phyloP scores from a whole-genome alignment of 1,140 invertebrate genomes.

The Trichoplusia ni region DNA sequence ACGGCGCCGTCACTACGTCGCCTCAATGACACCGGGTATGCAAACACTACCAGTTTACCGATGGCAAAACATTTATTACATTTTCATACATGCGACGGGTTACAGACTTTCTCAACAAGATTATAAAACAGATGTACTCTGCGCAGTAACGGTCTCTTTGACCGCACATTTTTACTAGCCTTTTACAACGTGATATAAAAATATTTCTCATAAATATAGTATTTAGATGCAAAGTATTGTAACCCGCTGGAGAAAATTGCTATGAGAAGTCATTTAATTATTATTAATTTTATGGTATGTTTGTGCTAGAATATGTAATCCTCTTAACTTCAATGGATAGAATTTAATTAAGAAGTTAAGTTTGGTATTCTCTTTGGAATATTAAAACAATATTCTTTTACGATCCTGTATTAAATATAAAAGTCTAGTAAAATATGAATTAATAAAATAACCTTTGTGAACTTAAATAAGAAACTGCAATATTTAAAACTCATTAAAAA shows the following conservation, averaged over 20 bases:
- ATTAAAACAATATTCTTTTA: too few relatives aligned
- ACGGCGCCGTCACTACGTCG: constrained; percentile 39
- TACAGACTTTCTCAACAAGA: constrained; percentile 41
- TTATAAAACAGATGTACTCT: not conserved
- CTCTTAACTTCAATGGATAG: too few relatives aligned
- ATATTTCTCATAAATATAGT: not conserved
- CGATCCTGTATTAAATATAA: too few relatives aligned
- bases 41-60: constrained; percentile 49
- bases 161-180: not conserved
- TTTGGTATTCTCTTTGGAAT: too few relatives aligned
- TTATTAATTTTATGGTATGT: not conserved
- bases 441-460: too few relatives aligned
- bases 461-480: too few relatives aligned
- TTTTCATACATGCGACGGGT: constrained; percentile 17
- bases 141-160: not conserved
- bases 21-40: constrained; percentile 50
- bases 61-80: constrained; percentile 34
- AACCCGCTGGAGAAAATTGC: constrained; percentile 8
- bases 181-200: not conserved
- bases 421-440: too few relatives aligned
- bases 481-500: too few relatives aligned
- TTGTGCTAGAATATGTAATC: too few relatives aligned
- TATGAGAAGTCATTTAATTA: not conserved
- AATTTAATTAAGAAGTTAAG: too few relatives aligned
- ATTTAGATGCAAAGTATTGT: constrained; percentile 4